A percentile compares a stretch with the other conserved stretches of the same genome.
These are phyloP conservation scores for Cepphus grylle DNA, from an alignment of 2,113 vertebrate species.

Conservation along the genomic window DNA sequence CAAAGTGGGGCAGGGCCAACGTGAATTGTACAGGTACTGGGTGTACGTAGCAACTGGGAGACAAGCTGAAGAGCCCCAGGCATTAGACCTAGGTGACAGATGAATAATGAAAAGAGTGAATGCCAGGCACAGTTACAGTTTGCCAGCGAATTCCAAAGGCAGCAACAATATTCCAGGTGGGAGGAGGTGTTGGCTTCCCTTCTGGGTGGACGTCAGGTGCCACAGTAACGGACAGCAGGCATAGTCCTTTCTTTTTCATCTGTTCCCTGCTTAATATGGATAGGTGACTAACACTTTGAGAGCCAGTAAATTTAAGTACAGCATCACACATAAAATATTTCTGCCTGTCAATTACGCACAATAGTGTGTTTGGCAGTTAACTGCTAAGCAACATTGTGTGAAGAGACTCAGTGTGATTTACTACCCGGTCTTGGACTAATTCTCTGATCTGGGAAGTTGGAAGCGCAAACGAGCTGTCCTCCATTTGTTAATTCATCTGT, in stretches of 20 bases:
- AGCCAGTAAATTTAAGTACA: slow-evolving; percentile 7
- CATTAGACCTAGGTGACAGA: not conserved
- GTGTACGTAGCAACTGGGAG: not conserved
- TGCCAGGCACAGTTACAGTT: not conserved
- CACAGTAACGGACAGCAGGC: not conserved
- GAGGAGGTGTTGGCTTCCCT: not conserved
- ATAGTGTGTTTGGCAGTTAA: slow-evolving; percentile 6
- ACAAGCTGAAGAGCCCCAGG: not conserved
- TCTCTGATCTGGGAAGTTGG: slow-evolving; percentile 23
- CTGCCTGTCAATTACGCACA: not conserved
- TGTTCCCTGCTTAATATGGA: not conserved
- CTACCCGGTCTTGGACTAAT: slow-evolving; percentile 7
- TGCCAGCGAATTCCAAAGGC: not conserved
- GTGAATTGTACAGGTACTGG: not conserved
- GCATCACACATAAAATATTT: not conserved
- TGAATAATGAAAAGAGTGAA: not conserved
- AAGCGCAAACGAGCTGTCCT: not conserved
- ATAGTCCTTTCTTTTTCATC: not conserved
- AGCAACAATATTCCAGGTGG: not conserved
- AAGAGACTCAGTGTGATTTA: slow-evolving; percentile 26
- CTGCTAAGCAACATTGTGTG: not conserved
- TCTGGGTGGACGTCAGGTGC: not conserved
- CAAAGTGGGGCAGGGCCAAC: not conserved
- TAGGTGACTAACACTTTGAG: not conserved
- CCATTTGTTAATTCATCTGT: slow-evolving; percentile 43